Evolutionary conservation across 92 coral and sea anemone species (phyloP).

Genomic region (Heteractis magnifica): DNA sequence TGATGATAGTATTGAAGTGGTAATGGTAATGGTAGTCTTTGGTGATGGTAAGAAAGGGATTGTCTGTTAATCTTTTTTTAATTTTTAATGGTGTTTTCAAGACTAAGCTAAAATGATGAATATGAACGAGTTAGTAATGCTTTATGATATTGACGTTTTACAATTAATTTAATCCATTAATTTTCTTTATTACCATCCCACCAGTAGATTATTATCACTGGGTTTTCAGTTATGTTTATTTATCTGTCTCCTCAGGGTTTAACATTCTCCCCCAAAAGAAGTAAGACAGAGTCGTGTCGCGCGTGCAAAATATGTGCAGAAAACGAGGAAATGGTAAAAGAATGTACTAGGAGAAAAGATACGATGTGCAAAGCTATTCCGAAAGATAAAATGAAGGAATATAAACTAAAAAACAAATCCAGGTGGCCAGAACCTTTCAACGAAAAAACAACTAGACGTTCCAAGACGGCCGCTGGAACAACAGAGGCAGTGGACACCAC

Average conservation of each 20-base stretch:
- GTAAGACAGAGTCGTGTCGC: constrained; percentile 32
- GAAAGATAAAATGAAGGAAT: not conserved
- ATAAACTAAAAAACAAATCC: constrained; percentile 20
- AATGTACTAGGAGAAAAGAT: constrained; percentile 42
- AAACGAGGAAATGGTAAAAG: constrained; percentile 5
- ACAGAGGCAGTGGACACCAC: not conserved
- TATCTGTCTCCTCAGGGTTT: constrained; percentile 34
- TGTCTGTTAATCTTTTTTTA: not conserved
- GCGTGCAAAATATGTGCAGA: constrained; percentile 36
- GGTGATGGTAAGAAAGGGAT: not conserved
- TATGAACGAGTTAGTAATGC: not conserved
- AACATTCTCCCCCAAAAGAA: constrained; percentile 42
- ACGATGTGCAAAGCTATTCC: constrained; percentile 31
- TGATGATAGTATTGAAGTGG: not conserved
- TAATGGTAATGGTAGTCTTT: not conserved
- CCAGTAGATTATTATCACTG: no score
- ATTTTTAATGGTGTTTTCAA: no score
- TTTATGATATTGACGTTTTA: no score
- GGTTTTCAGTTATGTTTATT: no score
- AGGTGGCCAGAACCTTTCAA: constrained; percentile 6
- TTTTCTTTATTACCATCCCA: no score
- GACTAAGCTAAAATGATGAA: no score
- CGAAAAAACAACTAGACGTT: not conserved
- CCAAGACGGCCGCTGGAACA: not conserved
- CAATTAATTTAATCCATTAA: no score